phyloP scores from a whole-genome alignment of 2,888 invertebrate species.

The Sylvicola fuscatus region DNA sequence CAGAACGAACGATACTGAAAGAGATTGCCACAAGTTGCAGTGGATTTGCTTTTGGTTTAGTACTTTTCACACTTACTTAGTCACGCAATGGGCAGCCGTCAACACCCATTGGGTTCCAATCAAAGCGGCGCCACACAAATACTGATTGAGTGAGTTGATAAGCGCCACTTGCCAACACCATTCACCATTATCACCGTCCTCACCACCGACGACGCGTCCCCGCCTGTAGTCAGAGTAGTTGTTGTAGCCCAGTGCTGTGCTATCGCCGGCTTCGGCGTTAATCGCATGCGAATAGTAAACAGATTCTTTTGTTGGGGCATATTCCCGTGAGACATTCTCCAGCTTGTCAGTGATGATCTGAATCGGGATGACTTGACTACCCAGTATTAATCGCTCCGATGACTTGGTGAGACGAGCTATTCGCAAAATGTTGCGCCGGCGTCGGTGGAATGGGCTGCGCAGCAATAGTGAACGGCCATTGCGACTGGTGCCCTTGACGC shows the following conservation, averaged over 20 bases:
- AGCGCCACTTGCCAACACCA: constrained; percentile 94
- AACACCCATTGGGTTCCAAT: constrained; percentile 90
- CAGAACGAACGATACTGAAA: constrained; percentile 73
- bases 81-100: constrained; percentile 85
- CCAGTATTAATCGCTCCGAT: constrained; percentile 20
- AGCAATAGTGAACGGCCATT: constrained; percentile 19
- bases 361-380: constrained; percentile 23
- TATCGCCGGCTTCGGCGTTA: neutral
- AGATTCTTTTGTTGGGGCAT: neutral
- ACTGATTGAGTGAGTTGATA: constrained; percentile 83
- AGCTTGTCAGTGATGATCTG: constrained; percentile 24
- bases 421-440: neutral
- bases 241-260: neutral
- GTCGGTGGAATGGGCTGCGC: neutral
- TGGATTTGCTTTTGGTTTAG: no score
- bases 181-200: constrained; percentile 77
- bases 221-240: constrained; percentile 6
- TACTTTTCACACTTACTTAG: constrained; percentile 44
- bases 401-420: constrained; percentile 14
- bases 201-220: constrained; percentile 62
- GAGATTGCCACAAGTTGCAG: no score
- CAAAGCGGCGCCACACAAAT: constrained; percentile 79
- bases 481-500: constrained; percentile 62
- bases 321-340: constrained; percentile 15
- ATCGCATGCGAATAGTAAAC: neutral